Conservation (phyloP, 2,888 invertebrate species). For the Chymomyza fuscimana region DNA sequence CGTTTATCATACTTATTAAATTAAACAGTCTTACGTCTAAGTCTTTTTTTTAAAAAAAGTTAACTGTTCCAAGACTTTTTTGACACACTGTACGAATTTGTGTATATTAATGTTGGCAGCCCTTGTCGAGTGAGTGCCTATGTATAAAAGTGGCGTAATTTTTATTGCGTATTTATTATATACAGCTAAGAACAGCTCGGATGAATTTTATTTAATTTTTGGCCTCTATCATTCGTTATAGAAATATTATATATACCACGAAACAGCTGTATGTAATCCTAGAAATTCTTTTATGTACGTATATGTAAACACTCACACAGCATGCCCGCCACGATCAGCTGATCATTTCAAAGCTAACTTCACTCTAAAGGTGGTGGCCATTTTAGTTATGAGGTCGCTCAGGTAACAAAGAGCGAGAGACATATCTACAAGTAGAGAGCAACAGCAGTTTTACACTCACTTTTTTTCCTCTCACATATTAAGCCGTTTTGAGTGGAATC, state of each 20-base stretch:
- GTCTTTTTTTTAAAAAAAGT: too few species aligned
- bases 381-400: slow-evolving; percentile 14
- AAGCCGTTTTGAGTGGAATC: slow-evolving; percentile 60
- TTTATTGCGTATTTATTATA: background rate
- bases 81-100: too few species aligned
- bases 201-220: background rate
- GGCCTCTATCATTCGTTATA: too few species aligned
- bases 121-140: slow-evolving; percentile 1
- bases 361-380: slow-evolving; percentile 30
- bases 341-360: slow-evolving; percentile 46
- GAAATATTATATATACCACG: background rate
- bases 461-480: slow-evolving; percentile 10
- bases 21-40: too few species aligned
- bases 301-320: slow-evolving; percentile 1
- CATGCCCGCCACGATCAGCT: slow-evolving; percentile 54
- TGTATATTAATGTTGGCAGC: slow-evolving; percentile 2
- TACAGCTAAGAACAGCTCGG: background rate
- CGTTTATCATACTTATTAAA: too few species aligned
- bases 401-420: slow-evolving; percentile 34
- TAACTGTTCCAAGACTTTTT: too few species aligned
- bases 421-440: slow-evolving; percentile 4
- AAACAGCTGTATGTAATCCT: slow-evolving; percentile 45
- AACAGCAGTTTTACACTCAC: slow-evolving; percentile 1
- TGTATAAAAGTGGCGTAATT: background rate
- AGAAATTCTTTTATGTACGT: slow-evolving; percentile 11